Conservation (phyloP, 2,113 vertebrate genomes). For the Sphaerodactylus townsendi region DNA sequence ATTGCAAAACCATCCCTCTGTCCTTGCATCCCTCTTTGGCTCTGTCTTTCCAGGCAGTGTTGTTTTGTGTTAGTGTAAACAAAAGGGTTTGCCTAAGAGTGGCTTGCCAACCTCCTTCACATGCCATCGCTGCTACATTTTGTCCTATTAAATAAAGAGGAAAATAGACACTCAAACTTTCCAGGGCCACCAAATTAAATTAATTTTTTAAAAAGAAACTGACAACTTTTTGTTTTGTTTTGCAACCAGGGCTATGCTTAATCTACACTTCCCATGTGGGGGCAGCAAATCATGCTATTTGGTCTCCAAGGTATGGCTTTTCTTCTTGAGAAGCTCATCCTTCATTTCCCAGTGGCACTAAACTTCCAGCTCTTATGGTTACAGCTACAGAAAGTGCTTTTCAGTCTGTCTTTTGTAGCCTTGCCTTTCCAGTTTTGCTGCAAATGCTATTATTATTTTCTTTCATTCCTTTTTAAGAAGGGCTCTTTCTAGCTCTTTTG, state of each 20-base stretch:
- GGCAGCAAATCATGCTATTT: background rate
- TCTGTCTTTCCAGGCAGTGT: background rate
- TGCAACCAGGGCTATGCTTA: background rate
- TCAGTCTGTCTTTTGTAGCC: background rate
- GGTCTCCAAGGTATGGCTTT: background rate
- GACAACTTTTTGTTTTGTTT: background rate
- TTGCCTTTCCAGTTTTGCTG: background rate
- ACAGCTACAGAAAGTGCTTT: background rate
- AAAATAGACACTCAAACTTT: background rate
- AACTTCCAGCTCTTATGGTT: background rate
- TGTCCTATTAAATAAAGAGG: constrained; percentile 7
- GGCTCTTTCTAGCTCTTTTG: too few species aligned
- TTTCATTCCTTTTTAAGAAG: background rate
- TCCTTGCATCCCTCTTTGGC: background rate
- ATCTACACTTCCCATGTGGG: background rate
- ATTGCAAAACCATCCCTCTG: constrained; percentile 16
- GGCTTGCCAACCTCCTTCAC: constrained; percentile 18
- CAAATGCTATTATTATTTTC: background rate
- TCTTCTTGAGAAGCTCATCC: background rate
- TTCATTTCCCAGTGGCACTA: background rate
- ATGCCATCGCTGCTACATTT: constrained; percentile 22
- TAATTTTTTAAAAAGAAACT: background rate
- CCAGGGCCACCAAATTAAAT: background rate
- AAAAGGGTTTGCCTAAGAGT: constrained; percentile 11
- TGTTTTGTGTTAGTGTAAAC: constrained; percentile 13